Conservation (phyloP, 1,140 invertebrate species). For the Aplysia californica region DNA sequence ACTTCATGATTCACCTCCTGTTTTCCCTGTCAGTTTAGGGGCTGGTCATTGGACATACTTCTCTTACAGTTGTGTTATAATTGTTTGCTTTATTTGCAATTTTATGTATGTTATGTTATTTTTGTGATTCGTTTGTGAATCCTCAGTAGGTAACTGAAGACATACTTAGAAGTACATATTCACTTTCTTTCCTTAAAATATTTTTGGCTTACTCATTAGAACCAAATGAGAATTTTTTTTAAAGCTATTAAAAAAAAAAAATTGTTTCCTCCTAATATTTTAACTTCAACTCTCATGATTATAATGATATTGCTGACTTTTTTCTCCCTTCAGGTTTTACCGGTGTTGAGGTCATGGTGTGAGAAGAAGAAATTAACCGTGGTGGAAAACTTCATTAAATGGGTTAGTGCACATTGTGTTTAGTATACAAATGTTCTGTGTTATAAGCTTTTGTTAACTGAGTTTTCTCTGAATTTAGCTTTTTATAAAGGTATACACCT, state of each 20-base stretch:
- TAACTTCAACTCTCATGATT: too few species aligned
- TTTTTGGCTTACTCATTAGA: too few species aligned
- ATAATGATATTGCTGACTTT: too few species aligned
- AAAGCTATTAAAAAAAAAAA: too few species aligned
- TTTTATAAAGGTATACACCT: too few species aligned
- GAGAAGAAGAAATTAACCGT: slow-evolving; percentile 55
- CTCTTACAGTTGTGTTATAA: background rate
- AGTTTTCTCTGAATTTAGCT: background rate
- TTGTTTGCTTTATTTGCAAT: background rate
- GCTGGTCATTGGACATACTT: too few species aligned
- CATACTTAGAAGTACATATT: too few species aligned
- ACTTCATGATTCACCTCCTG: too few species aligned
- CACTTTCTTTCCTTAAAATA: too few species aligned
- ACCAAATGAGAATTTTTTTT: too few species aligned
- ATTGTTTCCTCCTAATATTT: too few species aligned
- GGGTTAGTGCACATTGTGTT: slow-evolving; percentile 33
- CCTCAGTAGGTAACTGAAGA: background rate
- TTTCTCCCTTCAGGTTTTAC: slow-evolving; percentile 49
- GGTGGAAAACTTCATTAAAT: slow-evolving; percentile 62
- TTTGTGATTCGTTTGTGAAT: background rate
- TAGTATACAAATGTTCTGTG: background rate
- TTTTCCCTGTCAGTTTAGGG: too few species aligned
- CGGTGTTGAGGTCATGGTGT: slow-evolving; percentile 60
- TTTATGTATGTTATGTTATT: background rate
- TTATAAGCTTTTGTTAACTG: background rate